Evolutionary conservation across 2,888 invertebrate genomes (phyloP).

Genomic region (Sphinx pinastri): DNA sequence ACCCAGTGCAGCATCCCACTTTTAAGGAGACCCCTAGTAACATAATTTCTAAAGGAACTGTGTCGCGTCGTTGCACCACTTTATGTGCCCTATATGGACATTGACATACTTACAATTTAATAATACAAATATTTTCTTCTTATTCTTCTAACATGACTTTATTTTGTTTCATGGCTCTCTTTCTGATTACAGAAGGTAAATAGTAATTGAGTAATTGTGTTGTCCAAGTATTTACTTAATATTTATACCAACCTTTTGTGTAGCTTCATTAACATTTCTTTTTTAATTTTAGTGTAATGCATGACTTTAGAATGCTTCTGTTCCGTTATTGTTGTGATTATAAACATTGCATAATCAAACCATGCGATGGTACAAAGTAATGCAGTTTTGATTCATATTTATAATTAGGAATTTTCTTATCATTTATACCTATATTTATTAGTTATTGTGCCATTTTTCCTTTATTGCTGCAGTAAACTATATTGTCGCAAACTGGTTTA

Average conservation of each 20-base stretch:
- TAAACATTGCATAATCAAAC: background rate
- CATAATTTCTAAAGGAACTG: too few relatives aligned
- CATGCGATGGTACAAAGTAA: background rate
- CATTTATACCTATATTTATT: conserved; percentile 1
- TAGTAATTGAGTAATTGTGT: conserved; percentile 33
- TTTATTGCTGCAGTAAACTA: background rate
- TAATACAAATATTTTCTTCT: background rate
- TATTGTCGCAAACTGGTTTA: background rate
- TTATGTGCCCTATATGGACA: too few relatives aligned
- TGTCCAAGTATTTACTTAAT: conserved; percentile 16
- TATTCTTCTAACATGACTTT: conserved; percentile 42
- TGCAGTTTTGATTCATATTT: background rate
- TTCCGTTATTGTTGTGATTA: conserved; percentile 28
- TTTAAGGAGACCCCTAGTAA: too few relatives aligned
- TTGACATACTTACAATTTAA: too few relatives aligned
- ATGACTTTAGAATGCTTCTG: conserved; percentile 27
- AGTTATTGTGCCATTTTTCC: conserved; percentile 8
- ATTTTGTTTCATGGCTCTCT: conserved; percentile 77
- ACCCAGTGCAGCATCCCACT: too few relatives aligned
- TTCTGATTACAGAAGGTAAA: conserved; percentile 76
- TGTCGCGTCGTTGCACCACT: too few relatives aligned
- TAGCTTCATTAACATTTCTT: conserved; percentile 29
- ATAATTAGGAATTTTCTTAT: background rate
- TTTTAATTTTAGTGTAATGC: conserved; percentile 30
- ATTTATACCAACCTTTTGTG: conserved; percentile 6